Conservation (phyloP, 2,113 vertebrate species). For the Odocoileus hemionus region DNA sequence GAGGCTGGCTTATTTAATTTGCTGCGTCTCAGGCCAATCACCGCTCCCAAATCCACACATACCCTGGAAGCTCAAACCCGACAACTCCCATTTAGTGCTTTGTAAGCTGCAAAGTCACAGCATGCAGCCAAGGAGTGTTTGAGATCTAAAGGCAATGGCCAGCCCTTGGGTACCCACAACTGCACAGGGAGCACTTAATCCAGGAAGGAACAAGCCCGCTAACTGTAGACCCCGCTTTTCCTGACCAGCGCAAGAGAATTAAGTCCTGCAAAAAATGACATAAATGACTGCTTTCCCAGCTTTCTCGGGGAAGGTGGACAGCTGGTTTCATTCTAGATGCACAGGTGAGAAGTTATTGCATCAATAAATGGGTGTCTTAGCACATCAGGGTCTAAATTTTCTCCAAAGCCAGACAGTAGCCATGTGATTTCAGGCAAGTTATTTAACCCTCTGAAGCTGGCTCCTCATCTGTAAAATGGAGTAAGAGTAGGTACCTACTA, state of each 20-base stretch:
- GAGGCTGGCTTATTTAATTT: neutral
- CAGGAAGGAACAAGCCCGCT: fast-evolving
- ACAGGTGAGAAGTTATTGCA: neutral
- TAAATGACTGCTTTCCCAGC: neutral
- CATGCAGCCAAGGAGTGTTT: too few relatives aligned
- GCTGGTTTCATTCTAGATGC: neutral
- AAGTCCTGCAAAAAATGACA: neutral
- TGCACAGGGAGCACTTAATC: fast-evolving
- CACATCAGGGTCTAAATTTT: neutral
- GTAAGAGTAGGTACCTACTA: neutral
- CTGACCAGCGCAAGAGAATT: fast-evolving
- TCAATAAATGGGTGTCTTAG: neutral
- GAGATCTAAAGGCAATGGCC: neutral
- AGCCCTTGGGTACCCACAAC: too few relatives aligned
- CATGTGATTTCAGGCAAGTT: neutral
- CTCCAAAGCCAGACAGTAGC: neutral
- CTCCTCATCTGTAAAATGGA: neutral
- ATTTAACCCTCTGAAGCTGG: neutral
- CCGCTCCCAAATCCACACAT: neutral
- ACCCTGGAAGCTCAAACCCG: neutral
- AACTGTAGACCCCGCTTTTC: neutral
- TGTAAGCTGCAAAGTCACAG: neutral
- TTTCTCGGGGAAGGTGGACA: neutral
- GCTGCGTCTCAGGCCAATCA: neutral
- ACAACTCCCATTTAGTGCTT: fast-evolving